phyloP scores from a whole-genome alignment of 1,140 invertebrate species.

The Nylanderia fulva region DNA sequence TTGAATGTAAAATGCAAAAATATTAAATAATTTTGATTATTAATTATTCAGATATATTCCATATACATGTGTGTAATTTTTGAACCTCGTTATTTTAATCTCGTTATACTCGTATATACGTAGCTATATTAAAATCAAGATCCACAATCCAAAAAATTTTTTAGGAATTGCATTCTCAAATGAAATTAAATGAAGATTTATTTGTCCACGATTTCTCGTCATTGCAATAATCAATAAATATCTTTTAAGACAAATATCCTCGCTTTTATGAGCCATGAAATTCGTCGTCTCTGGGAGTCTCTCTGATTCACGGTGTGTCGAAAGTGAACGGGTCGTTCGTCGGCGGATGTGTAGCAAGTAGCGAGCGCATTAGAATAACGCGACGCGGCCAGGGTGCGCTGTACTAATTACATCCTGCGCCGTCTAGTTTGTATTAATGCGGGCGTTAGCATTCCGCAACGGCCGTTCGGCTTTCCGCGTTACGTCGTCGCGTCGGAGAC shows the following conservation, averaged over 20 bases:
- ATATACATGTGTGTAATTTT: not conserved
- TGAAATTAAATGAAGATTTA: not conserved
- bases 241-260: not conserved
- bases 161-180: not conserved
- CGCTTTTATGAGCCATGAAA: not conserved
- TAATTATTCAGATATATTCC: no score
- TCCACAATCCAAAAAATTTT: not conserved
- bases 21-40: no score
- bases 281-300: not conserved
- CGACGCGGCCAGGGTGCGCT: slow-evolving; percentile 55
- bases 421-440: slow-evolving; percentile 79
- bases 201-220: not conserved
- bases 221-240: not conserved
- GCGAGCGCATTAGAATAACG: slow-evolving; percentile 70
- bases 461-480: slow-evolving; percentile 62
- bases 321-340: slow-evolving; percentile 58
- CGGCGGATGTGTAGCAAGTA: slow-evolving; percentile 36
- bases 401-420: slow-evolving; percentile 74
- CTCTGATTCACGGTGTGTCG: slow-evolving; percentile 36
- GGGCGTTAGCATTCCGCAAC: slow-evolving; percentile 78
- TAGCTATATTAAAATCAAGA: not conserved
- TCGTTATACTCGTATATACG: not conserved
- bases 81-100: not conserved
- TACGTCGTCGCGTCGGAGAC: slow-evolving; percentile 50
- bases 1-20: no score